Conservation (phyloP, 2,888 invertebrate species). For the Standfussiana lucernea region DNA sequence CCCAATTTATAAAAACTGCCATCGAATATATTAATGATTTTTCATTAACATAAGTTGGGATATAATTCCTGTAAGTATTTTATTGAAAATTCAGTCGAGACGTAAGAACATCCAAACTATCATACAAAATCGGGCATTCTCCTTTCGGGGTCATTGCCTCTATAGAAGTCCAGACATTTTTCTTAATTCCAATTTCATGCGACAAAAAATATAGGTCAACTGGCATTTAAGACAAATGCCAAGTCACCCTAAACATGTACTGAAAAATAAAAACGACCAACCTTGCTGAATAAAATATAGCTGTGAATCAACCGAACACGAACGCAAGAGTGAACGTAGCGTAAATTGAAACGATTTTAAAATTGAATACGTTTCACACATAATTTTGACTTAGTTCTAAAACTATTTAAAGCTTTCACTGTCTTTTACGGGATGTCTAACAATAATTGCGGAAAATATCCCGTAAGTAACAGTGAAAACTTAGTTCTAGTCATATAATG, state of each 20-base stretch:
- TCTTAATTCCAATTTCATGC: background rate
- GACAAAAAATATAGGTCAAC: background rate
- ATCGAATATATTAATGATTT: too few species aligned
- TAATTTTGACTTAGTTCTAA: background rate
- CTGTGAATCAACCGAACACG: background rate
- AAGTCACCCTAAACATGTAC: background rate
- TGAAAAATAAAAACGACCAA: background rate
- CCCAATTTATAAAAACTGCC: too few species aligned
- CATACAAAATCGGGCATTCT: background rate
- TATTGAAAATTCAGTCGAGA: background rate
- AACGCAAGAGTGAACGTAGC: background rate
- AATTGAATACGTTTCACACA: background rate
- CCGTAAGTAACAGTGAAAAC: too few species aligned
- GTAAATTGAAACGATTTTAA: background rate
- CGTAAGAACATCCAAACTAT: background rate
- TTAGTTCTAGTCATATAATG: background rate
- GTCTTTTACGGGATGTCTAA: too few species aligned
- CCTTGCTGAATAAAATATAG: slow-evolving; percentile 28
- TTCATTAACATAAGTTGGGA: too few species aligned
- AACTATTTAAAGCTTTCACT: too few species aligned
- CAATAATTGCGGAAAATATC: too few species aligned
- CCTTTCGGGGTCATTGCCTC: background rate
- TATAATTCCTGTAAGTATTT: too few species aligned
- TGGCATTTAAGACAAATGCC: slow-evolving; percentile 23
- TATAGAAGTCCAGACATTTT: background rate